Conservation (phyloP, 1,140 invertebrate species). For the Drosophila seguyi region DNA sequence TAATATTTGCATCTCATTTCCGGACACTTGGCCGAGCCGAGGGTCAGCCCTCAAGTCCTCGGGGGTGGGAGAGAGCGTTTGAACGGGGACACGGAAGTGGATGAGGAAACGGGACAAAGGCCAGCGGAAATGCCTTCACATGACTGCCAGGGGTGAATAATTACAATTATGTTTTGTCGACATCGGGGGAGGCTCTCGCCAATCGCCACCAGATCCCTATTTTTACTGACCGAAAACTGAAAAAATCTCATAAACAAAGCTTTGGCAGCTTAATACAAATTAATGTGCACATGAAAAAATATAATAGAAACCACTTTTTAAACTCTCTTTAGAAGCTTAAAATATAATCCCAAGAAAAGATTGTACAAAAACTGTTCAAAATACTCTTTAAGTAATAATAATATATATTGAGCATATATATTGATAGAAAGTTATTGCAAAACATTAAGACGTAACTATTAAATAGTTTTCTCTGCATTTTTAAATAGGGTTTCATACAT, state of each 20-base stretch:
- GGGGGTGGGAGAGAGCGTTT: slow-evolving; percentile 32
- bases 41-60: slow-evolving; percentile 51
- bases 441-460: no score
- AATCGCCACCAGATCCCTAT: slow-evolving; percentile 3
- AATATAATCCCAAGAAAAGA: no score
- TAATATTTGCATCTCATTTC: slow-evolving; percentile 85
- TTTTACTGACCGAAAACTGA: not conserved
- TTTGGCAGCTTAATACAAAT: not conserved
- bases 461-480: not conserved
- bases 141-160: slow-evolving; percentile 72
- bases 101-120: slow-evolving; percentile 40
- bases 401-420: no score
- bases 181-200: slow-evolving; percentile 20
- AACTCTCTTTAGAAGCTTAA: no score
- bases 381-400: no score
- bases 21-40: slow-evolving; percentile 78
- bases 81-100: slow-evolving; percentile 64
- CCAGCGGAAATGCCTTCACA: slow-evolving; percentile 73
- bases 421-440: no score
- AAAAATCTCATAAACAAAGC: slow-evolving; percentile 36
- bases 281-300: not conserved
- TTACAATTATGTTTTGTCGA: slow-evolving; percentile 55
- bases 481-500: no score
- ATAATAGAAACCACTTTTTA: no score
- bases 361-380: no score